phyloP scores from a whole-genome alignment of 1,140 invertebrate genomes.

The Bombus superbus region DNA sequence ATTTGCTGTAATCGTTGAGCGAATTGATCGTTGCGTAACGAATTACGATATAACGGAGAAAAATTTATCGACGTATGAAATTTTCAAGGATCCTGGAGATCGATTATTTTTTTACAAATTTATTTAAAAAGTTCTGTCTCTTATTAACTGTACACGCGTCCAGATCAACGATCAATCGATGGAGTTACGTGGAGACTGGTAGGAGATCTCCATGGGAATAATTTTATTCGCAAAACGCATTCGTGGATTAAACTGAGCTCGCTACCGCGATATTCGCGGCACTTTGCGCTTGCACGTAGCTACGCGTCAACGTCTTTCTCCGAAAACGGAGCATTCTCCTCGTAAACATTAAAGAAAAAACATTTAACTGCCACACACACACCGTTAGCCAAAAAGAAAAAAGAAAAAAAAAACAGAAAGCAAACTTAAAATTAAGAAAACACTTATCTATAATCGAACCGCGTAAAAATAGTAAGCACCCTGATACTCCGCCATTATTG shows the following conservation, averaged over 20 bases:
- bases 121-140: background rate
- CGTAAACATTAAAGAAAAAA: background rate
- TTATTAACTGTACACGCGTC: too few relatives aligned
- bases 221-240: slow-evolving; percentile 18
- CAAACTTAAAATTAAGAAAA: background rate
- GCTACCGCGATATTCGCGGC: background rate
- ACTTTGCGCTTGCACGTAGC: slow-evolving; percentile 27
- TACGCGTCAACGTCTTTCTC: slow-evolving; percentile 55
- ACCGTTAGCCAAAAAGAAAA: background rate
- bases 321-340: slow-evolving; percentile 10
- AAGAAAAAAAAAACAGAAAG: background rate
- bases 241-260: slow-evolving; percentile 44
- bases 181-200: background rate
- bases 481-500: slow-evolving; percentile 20
- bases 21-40: background rate
- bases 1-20: background rate
- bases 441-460: background rate
- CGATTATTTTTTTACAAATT: slow-evolving; percentile 30
- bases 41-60: background rate
- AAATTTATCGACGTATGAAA: background rate
- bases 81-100: background rate
- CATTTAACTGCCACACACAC: background rate
- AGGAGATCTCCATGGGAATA: background rate
- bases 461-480: background rate
- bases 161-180: slow-evolving; percentile 1